These are phyloP conservation scores for Zaprionus nigranus DNA, from an alignment of 1,140 invertebrate genomes.

Conservation along the genomic window DNA sequence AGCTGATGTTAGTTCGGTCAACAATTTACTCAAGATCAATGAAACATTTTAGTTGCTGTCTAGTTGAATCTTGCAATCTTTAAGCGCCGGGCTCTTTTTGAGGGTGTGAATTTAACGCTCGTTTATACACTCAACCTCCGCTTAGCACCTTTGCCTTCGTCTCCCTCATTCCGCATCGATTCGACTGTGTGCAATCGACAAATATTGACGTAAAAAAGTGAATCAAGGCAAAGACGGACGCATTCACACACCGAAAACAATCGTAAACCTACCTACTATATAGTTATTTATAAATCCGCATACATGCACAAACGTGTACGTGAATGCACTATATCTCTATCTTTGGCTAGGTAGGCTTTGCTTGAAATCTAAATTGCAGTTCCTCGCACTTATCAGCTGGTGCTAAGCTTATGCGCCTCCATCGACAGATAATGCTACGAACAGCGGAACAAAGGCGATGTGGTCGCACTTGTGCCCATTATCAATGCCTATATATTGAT, in stretches of 20 bases:
- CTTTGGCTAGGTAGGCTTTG: constrained; percentile 24
- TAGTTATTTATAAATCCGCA: constrained; percentile 26
- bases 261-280: constrained; percentile 15
- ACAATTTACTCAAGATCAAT: constrained; percentile 58
- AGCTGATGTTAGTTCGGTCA: constrained; percentile 53
- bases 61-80: constrained; percentile 41
- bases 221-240: constrained; percentile 58
- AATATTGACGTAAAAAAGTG: constrained; percentile 54
- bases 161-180: background rate
- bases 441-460: constrained; percentile 52
- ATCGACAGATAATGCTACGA: constrained; percentile 59
- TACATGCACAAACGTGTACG: background rate
- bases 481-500: constrained; percentile 17
- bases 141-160: background rate
- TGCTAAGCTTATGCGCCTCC: background rate
- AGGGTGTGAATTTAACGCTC: constrained; percentile 66
- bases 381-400: constrained; percentile 36
- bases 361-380: constrained; percentile 48
- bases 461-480: constrained; percentile 20
- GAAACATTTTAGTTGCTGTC: constrained; percentile 47
- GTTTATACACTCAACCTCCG: constrained; percentile 27
- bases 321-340: constrained; percentile 8
- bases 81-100: constrained; percentile 49
- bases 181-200: constrained; percentile 25
- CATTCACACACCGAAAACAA: constrained; percentile 2